These are phyloP conservation scores for Carassius carassius DNA, from an alignment of 2,113 vertebrate genomes.

Conservation along the genomic window DNA sequence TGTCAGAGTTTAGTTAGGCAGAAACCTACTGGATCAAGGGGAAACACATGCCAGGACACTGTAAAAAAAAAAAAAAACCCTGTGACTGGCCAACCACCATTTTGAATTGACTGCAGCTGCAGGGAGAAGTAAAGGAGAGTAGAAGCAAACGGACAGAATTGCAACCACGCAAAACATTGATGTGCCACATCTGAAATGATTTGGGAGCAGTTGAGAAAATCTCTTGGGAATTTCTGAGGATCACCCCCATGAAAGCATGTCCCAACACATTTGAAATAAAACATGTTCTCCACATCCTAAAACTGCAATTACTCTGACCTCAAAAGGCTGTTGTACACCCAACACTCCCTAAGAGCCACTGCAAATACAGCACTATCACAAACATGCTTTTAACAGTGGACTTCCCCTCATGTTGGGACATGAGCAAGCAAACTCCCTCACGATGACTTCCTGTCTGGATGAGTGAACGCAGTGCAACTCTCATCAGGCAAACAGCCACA, in stretches of 20 bases:
- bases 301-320: not conserved
- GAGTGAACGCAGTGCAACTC: conserved; percentile 3
- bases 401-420: conserved; percentile 20
- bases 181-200: not conserved
- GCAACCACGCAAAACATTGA: not conserved
- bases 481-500: not conserved
- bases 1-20: conserved; percentile 38
- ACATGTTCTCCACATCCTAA: not conserved
- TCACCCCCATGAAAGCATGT: not conserved
- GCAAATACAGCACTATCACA: conserved; percentile 16
- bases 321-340: not conserved
- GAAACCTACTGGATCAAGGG: not conserved
- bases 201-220: not conserved
- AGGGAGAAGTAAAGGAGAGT: not conserved
- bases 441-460: conserved; percentile 41
- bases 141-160: not conserved
- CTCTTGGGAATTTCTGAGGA: not conserved
- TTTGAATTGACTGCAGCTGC: conserved; percentile 39
- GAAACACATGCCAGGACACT: conserved; percentile 37
- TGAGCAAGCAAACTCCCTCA: not conserved
- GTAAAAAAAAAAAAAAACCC: conserved; percentile 14
- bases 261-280: conserved; percentile 17
- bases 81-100: conserved; percentile 55
- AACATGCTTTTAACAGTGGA: conserved; percentile 37
- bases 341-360: not conserved